Conservation (phyloP, 2,888 invertebrate genomes). For the Eupithecia pulchellata region DNA sequence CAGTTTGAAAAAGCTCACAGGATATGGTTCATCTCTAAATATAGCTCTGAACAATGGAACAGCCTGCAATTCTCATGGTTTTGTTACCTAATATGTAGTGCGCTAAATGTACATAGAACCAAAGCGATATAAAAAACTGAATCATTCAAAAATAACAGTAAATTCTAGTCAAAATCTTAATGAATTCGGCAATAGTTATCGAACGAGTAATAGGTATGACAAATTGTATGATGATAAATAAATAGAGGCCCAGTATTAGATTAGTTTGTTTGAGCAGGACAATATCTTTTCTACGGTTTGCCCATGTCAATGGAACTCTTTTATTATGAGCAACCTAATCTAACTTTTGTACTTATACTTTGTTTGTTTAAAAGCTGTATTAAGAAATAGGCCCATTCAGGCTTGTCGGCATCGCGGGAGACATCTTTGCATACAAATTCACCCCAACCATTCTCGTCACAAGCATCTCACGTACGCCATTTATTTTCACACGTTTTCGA, state of each 20-base stretch:
- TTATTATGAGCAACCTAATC: background rate
- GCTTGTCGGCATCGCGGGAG: conserved; percentile 20
- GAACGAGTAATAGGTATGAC: background rate
- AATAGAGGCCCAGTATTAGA: background rate
- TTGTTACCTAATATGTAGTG: background rate
- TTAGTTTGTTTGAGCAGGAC: background rate
- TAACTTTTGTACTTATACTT: conserved; percentile 3
- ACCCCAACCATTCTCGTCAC: conserved; percentile 28
- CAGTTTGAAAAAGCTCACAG: conserved; percentile 31
- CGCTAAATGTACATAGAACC: background rate
- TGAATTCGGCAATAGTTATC: background rate
- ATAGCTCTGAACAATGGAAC: conserved; percentile 31
- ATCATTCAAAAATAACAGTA: background rate
- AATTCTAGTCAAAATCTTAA: background rate
- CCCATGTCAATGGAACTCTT: background rate
- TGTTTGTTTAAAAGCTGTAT: conserved; percentile 4
- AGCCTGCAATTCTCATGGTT: conserved; percentile 2
- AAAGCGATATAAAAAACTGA: background rate
- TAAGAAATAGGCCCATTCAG: conserved; percentile 10
- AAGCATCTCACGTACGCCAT: conserved; percentile 41
- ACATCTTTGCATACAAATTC: conserved; percentile 32
- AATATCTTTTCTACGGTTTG: background rate
- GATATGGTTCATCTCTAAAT: conserved; percentile 33
- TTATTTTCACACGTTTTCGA: conserved; percentile 71
- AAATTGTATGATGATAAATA: background rate